Evolutionary conservation across 2,888 invertebrate species (phyloP), one percentile per base, ranked within the genome.

Genomic region (Aphelenchoides bicaudatus): DNA sequence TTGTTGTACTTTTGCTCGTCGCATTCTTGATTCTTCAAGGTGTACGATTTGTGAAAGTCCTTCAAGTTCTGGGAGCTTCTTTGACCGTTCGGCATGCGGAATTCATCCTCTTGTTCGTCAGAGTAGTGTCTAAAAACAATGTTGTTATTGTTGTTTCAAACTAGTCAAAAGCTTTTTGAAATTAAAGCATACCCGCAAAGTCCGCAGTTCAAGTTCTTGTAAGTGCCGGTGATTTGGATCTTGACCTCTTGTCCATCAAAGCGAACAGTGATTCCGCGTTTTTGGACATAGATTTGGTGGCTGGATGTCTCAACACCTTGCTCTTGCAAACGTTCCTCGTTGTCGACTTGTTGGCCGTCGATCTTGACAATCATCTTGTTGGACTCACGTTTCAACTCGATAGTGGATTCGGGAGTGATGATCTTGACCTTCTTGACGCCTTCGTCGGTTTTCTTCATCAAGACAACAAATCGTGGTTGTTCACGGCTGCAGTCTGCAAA

Each of bases 401-500:
- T 52, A 46, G 57, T 58, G 46, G 56, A 34, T 47, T 58, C 51
- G 10, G 38, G 43, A 31, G 67, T 59, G 58, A 75, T 52, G 43
- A 75, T 50, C 66, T 69, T 73, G 56, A 75, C 39, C 39, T 67
- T 52, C 63, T 79, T 67, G 50, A 62, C 39, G 56, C 71, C 57
- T 47, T 66, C 62, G 52, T 50, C 38, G 47, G 52, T 16, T 59
- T 77, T 72, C 69, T 78, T 79, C 55, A 75, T 71, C 28, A 80
- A 67, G 34, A 81, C 78, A 61, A 79, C 80, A 66, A 80, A 76
- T 52, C 72, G 70, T 57, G 75, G 70, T 56, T 65, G 39, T 25
- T 73, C 66, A 19, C 53, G 21, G 21, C 73, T 73, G 63, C 78
- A 79, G 62, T 79, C 79, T 13, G 34, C 13, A 13, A 13, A 34